Percentiles rank a stretch among this genome's conserved stretches.
Conservation (phyloP, 2,888 invertebrate species). For the Tenodera sinensis region DNA sequence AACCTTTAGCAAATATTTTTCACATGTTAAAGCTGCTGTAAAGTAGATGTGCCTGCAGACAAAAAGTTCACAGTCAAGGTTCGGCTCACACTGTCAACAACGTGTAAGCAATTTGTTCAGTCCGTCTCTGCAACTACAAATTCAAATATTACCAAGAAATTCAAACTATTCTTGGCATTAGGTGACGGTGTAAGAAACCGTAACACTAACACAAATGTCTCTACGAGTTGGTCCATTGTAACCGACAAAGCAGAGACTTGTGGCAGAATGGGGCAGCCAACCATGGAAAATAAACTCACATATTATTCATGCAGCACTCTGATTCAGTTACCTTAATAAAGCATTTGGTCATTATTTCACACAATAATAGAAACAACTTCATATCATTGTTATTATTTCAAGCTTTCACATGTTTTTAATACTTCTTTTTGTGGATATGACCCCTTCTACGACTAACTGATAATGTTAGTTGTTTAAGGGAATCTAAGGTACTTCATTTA, state of each 20-base stretch:
- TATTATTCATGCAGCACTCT: background rate
- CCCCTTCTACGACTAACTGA: background rate
- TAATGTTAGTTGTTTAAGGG: background rate
- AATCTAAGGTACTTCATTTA: background rate
- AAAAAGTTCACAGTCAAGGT: background rate
- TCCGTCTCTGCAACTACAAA: background rate
- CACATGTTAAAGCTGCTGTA: no score
- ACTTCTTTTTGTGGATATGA: background rate
- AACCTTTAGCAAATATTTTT: no score
- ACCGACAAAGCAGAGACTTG: background rate
- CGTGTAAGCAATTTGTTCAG: background rate
- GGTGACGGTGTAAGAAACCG: background rate
- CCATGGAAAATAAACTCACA: background rate
- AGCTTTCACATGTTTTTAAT: background rate
- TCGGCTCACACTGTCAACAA: no score
- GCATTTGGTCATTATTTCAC: background rate
- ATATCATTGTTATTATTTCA: background rate
- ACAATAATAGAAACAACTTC: background rate
- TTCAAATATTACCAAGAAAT: background rate
- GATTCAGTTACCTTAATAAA: background rate
- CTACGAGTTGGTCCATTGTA: background rate
- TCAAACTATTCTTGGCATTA: background rate
- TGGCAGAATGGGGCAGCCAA: background rate
- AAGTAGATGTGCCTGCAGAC: background rate
- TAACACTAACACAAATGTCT: background rate